Base-by-base conservation (phyloP, 2,888 invertebrate genomes). In the Lottia gigantea region DNA sequence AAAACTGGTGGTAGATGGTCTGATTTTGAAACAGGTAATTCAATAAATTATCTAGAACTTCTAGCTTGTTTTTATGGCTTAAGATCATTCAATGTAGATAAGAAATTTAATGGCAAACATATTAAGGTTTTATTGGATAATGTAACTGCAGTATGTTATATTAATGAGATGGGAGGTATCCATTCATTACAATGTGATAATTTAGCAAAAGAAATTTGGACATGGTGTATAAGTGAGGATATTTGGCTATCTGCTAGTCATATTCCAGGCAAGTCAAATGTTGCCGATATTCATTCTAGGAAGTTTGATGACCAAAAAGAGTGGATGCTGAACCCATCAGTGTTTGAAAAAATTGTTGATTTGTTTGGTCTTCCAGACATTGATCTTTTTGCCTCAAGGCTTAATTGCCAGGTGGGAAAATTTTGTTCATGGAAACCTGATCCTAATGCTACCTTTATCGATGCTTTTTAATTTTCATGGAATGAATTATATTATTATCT, bases 141-240 rank as follows among this genome's bases (percentile, higher is more conserved):
- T 49, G 19, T 7, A n/a, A n/a, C 49, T 49, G 49, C 31, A 31
- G 31, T 31, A 31, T 31, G 31, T 31, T 70, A 66, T 45, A 61
- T 70, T 25, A 55, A 26, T 61, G n/a, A 65, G n/a, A 49, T 70
- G 49, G 70, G 70, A 15, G 66, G 70, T 23, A 61, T 62, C 26
- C 49, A 49, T 49, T 49, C 49, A 49, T 6, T 49, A 49, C 19
- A 19, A n/a, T 49, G 49, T 49, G 49, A 49, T 49, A 49, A n/a
- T 16, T 19, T 49, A 16, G 49, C 49, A 15, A 49, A 49, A 49
- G n/a, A 49, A 49, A 16, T 49, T 49, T 49, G 49, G 49, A 16
- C 16, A 7, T 49, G 49, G 49, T 49, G 49, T 19, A 49, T 49
- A 16, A 19, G 19, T 16, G 19, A 49, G 16, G 12, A 49, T 49